Evolutionary conservation across 2,888 invertebrate species (phyloP).

Genomic region (Hypercompe scribonia): DNA sequence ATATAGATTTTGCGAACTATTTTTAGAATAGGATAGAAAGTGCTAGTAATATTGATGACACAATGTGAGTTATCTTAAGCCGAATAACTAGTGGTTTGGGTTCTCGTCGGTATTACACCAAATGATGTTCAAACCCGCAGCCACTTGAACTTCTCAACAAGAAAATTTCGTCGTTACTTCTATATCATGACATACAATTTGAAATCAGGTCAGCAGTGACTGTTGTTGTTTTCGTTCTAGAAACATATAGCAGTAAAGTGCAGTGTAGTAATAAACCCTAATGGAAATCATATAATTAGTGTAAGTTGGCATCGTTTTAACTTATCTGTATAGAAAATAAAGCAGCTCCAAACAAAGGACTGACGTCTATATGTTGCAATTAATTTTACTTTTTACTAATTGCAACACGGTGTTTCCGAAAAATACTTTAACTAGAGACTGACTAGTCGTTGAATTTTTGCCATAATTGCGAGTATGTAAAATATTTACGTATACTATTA

Average conservation of each 20-base stretch:
- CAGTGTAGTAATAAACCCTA: neutral
- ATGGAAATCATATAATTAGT: conserved; percentile 2
- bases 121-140: neutral
- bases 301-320: conserved; percentile 12
- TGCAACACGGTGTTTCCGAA: neutral
- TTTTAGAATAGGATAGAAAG: too few relatives aligned
- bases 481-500: too few relatives aligned
- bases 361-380: neutral
- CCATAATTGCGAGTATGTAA: too few relatives aligned
- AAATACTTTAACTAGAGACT: neutral
- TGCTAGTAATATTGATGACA: neutral
- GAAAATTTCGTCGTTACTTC: too few relatives aligned
- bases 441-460: too few relatives aligned
- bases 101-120: too few relatives aligned
- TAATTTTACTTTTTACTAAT: neutral
- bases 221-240: too few relatives aligned
- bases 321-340: conserved; percentile 16
- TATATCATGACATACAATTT: too few relatives aligned
- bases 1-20: neutral
- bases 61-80: neutral
- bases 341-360: conserved; percentile 1
- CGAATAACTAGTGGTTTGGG: too few relatives aligned
- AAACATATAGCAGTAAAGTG: neutral
- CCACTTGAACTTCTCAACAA: neutral
- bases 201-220: too few relatives aligned